A percentile compares a stretch with the other conserved stretches of the same genome.
Evolutionary conservation across 30 jellyfish, hydroid and myxozoan species (phyloP).

Genomic region (Rhopilema esculentum): DNA sequence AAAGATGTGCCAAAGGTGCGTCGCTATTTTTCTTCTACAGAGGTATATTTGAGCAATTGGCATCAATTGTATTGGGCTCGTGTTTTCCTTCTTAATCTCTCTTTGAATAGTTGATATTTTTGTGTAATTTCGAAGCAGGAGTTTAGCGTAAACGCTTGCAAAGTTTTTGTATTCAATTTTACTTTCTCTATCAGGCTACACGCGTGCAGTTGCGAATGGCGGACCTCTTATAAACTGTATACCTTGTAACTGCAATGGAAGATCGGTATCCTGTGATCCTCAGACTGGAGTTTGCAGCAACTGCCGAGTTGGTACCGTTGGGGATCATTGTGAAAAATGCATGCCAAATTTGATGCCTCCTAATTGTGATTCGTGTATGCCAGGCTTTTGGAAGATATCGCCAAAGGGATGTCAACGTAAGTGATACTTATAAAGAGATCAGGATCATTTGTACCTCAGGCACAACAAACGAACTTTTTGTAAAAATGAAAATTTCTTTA

Average conservation of each 20-base stretch:
- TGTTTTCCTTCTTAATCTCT: not conserved
- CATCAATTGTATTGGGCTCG: not conserved
- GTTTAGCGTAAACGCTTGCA: too few species aligned
- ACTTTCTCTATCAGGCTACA: constrained; percentile 84
- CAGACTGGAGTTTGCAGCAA: constrained; percentile 80
- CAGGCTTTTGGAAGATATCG: constrained; percentile 94
- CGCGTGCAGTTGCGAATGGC: constrained; percentile 89
- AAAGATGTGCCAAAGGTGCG: constrained; percentile 84
- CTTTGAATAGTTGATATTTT: too few species aligned
- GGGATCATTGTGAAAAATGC: constrained; percentile 92
- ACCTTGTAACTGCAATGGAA: constrained; percentile 86
- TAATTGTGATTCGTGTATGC: constrained; percentile 76
- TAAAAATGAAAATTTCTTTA: not conserved
- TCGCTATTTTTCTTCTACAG: not conserved
- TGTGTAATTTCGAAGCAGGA: too few species aligned
- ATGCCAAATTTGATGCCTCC: constrained; percentile 89
- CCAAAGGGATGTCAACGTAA: constrained; percentile 90
- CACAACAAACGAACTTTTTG: not conserved
- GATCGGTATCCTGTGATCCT: constrained; percentile 83
- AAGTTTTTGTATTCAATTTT: too few species aligned
- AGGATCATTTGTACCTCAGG: not conserved
- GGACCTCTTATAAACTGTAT: constrained; percentile 91
- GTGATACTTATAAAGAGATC: not conserved
- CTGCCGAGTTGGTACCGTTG: constrained; percentile 92
- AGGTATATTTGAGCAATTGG: not conserved